phyloP scores from a whole-genome alignment of 2,113 vertebrate species.

The Hippoglossus stenolepis region DNA sequence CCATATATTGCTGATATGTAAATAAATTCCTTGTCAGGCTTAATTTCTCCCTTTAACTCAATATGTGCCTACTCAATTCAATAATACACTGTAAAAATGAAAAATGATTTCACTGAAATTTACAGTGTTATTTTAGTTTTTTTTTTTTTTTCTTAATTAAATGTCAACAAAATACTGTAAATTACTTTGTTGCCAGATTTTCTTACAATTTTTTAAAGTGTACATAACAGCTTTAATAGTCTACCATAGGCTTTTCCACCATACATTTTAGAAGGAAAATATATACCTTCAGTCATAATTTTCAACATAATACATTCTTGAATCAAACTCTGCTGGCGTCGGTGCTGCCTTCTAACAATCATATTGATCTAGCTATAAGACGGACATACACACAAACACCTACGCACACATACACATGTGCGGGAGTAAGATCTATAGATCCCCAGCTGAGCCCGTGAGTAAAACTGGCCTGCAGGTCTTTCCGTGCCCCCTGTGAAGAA shows the following conservation, averaged over 20 bases:
- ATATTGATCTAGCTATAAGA: conserved; percentile 5
- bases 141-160: too few species aligned
- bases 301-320: background rate
- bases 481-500: conserved; percentile 51
- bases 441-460: conserved; percentile 58
- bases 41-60: background rate
- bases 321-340: conserved; percentile 9
- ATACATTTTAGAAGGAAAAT: too few species aligned
- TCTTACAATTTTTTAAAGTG: background rate
- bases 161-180: too few species aligned
- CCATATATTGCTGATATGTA: too few species aligned
- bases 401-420: background rate
- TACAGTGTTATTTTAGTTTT: background rate
- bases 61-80: background rate
- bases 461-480: conserved; percentile 71
- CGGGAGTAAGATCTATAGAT: conserved; percentile 36
- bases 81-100: background rate
- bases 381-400: conserved; percentile 10
- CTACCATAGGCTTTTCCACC: too few species aligned
- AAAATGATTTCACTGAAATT: background rate
- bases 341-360: conserved; percentile 8
- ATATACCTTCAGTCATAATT: background rate
- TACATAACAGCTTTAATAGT: background rate
- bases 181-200: background rate
- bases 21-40: background rate